A percentile compares a stretch with the other conserved stretches of the same genome.
Evolutionary conservation across 1,140 invertebrate species (phyloP).

Genomic region (Camponotus floridanus): DNA sequence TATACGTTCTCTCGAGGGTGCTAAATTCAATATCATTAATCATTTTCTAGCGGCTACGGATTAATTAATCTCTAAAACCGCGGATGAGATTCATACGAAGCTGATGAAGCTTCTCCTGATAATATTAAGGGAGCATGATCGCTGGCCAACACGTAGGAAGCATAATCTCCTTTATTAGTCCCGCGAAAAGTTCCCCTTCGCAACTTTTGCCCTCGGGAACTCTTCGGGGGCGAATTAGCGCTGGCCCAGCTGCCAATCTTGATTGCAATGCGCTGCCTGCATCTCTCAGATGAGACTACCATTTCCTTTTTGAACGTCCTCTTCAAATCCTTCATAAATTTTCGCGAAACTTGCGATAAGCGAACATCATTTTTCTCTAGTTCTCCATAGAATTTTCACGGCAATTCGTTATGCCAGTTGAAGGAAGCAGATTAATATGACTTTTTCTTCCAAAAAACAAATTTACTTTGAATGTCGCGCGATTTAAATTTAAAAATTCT

Average conservation of each 20-base stretch:
- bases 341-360: constrained; percentile 31
- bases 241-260: constrained; percentile 37
- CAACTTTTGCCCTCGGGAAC: constrained; percentile 38
- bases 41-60: not conserved
- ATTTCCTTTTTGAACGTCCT: not conserved
- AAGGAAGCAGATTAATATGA: not conserved
- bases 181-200: constrained; percentile 17
- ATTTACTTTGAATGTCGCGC: not conserved
- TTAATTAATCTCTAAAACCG: constrained; percentile 33
- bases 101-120: not conserved
- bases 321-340: constrained; percentile 33
- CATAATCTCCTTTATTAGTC: constrained; percentile 41
- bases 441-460: not conserved
- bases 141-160: not conserved
- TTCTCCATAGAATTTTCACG: not conserved
- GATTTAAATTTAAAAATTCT: not conserved
- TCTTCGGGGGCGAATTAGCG: constrained; percentile 32
- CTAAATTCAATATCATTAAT: constrained; percentile 47
- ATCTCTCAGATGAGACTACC: constrained; percentile 8
- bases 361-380: constrained; percentile 19
- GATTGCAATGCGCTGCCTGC: constrained; percentile 6
- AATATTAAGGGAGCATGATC: not conserved
- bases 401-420: constrained; percentile 24
- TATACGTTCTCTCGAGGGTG: not conserved
- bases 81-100: not conserved